A percentile compares a stretch with the other conserved stretches of the same genome.
These are phyloP conservation scores for Cepaea nemoralis DNA, from an alignment of 1,140 invertebrate species.

Conservation along the genomic window DNA sequence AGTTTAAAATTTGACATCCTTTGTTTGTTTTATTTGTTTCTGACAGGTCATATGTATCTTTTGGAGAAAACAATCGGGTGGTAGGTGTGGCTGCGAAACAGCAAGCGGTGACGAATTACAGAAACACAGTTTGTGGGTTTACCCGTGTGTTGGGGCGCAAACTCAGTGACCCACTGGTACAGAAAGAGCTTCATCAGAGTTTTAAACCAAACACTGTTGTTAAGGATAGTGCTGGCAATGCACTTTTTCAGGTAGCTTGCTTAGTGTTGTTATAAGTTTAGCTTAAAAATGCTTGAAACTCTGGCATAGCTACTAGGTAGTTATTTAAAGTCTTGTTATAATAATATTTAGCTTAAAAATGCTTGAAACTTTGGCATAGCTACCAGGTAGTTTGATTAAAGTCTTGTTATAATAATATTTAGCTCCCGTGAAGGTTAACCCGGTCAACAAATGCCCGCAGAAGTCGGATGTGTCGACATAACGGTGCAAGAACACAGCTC, in stretches of 20 bases:
- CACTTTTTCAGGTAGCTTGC: constrained; percentile 80
- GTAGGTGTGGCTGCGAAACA: constrained; percentile 97
- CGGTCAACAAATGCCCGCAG: too few species aligned
- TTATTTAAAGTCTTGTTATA: too few species aligned
- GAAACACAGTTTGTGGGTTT: constrained; percentile 94
- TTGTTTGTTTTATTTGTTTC: background rate
- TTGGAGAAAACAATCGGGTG: constrained; percentile 90
- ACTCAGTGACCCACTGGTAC: constrained; percentile 87
- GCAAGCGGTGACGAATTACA: constrained; percentile 95
- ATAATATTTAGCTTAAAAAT: too few species aligned
- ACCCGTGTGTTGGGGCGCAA: constrained; percentile 89
- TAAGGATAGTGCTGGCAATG: constrained; percentile 73
- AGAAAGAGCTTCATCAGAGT: constrained; percentile 79
- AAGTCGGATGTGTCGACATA: too few species aligned
- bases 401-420: too few species aligned
- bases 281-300: too few species aligned
- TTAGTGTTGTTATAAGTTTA: background rate
- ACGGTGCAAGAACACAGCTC: too few species aligned
- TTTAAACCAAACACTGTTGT: constrained; percentile 83
- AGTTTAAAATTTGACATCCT: too few species aligned
- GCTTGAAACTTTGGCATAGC: too few species aligned
- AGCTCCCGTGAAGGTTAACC: too few species aligned
- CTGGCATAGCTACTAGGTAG: too few species aligned
- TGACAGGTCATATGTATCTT: constrained; percentile 91
- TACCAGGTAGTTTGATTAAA: too few species aligned